These are phyloP conservation scores for Lasioglossum pauxillum DNA, from an alignment of 2,888 invertebrate species.

Conservation along the genomic window DNA sequence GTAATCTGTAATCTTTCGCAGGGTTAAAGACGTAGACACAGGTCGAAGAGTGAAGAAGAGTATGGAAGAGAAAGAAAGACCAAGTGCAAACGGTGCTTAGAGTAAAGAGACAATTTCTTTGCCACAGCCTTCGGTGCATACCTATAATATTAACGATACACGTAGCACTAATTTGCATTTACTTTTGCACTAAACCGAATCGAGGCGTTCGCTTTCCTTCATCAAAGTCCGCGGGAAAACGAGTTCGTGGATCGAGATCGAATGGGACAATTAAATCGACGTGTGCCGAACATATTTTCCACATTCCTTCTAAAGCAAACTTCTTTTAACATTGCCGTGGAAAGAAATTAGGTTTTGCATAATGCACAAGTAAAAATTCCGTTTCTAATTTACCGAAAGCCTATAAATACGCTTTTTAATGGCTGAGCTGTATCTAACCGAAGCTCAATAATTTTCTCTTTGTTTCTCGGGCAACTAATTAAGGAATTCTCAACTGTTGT, in stretches of 20 bases:
- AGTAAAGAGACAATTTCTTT: slow-evolving; percentile 48
- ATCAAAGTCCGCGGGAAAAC: slow-evolving; percentile 15
- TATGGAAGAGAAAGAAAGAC: slow-evolving; percentile 27
- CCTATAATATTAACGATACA: slow-evolving; percentile 26
- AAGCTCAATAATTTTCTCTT: too few species aligned
- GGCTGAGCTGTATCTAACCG: too few species aligned
- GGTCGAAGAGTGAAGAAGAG: slow-evolving; percentile 26
- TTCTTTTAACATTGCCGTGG: too few species aligned
- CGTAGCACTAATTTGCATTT: slow-evolving; percentile 43
- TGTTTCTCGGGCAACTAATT: too few species aligned
- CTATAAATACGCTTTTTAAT: too few species aligned
- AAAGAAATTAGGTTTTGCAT: too few species aligned
- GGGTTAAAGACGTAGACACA: neutral
- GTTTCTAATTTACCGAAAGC: too few species aligned
- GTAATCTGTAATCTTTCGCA: neutral
- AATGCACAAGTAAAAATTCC: too few species aligned
- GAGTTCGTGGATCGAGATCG: slow-evolving; percentile 47
- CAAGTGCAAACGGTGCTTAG: slow-evolving; percentile 52
- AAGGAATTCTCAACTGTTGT: too few species aligned
- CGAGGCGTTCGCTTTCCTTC: slow-evolving; percentile 19
- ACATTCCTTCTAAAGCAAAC: slow-evolving; percentile 10
- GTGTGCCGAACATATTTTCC: slow-evolving; percentile 36
- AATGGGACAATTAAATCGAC: slow-evolving; percentile 52
- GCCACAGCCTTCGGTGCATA: slow-evolving; percentile 59
- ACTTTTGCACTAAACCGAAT: slow-evolving; percentile 49